Percentiles rank a stretch among this genome's conserved stretches.
These are phyloP conservation scores for Cydia splendana DNA, from an alignment of 1,140 invertebrate genomes.

Conservation along the genomic window DNA sequence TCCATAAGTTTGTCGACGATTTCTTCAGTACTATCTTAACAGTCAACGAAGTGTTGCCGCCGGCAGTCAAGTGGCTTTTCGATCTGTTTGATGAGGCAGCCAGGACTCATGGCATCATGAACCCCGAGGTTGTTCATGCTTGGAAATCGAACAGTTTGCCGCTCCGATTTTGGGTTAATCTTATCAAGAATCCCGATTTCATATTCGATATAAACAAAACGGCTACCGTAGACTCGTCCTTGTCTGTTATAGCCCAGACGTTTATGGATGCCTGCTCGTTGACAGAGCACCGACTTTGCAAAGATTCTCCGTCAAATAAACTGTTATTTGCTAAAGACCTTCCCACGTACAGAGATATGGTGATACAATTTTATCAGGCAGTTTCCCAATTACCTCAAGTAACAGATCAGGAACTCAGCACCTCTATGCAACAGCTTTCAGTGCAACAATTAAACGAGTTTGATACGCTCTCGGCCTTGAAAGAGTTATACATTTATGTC, in stretches of 20 bases:
- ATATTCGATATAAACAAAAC: constrained; percentile 98
- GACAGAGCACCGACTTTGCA: constrained; percentile 92
- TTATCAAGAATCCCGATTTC: constrained; percentile 98
- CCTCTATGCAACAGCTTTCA: constrained; percentile 94
- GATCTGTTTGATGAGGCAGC: constrained; percentile 96
- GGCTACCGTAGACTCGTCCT: constrained; percentile 93
- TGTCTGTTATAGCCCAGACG: constrained; percentile 97
- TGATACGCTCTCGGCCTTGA: constrained; percentile 93
- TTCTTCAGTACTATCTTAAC: constrained; percentile 94
- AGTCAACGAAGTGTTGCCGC: constrained; percentile 93
- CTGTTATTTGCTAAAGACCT: constrained; percentile 97
- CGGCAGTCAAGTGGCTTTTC: constrained; percentile 97
- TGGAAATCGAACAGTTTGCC: constrained; percentile 98
- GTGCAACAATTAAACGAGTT: constrained; percentile 93
- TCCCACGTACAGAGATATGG: constrained; percentile 92
- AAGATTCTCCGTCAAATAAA: constrained; percentile 97
- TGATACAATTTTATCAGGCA: constrained; percentile 92
- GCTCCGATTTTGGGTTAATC: constrained; percentile 97
- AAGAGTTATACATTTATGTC: constrained; percentile 96
- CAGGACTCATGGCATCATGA: constrained; percentile 88
- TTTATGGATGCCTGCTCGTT: constrained; percentile 97
- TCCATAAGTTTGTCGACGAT: constrained; percentile 98
- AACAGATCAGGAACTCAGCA: constrained; percentile 95
- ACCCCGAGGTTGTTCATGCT: constrained; percentile 94
- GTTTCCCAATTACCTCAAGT: constrained; percentile 92